Percentiles rank a stretch among this genome's conserved stretches.
Evolutionary conservation across 2,888 invertebrate species (phyloP).

Genomic region (Nemapogon koenigi): DNA sequence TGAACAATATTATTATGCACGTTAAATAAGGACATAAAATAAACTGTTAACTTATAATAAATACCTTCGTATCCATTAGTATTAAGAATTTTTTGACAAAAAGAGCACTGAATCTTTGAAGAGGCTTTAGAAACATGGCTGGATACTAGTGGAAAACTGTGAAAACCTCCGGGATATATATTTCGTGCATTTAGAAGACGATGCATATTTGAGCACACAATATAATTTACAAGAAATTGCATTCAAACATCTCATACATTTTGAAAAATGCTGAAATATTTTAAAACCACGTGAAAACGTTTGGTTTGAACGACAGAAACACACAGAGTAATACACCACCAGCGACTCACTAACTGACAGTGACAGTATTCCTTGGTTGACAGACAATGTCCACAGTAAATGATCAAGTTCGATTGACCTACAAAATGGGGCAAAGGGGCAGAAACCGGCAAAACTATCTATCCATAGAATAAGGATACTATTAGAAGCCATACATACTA

Average conservation of each 20-base stretch:
- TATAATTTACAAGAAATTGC: too few relatives aligned
- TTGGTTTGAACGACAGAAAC: too few relatives aligned
- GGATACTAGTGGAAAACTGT: constrained; percentile 30
- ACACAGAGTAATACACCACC: too few relatives aligned
- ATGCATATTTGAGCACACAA: too few relatives aligned
- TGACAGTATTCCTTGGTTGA: too few relatives aligned
- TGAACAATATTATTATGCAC: background rate
- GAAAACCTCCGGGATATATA: constrained; percentile 44
- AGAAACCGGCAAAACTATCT: too few relatives aligned
- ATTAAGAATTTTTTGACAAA: constrained; percentile 36
- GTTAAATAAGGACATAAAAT: background rate
- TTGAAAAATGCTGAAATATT: background rate
- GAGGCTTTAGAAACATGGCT: constrained; percentile 27
- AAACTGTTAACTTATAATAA: background rate
- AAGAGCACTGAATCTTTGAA: constrained; percentile 37
- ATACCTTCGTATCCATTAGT: constrained; percentile 31
- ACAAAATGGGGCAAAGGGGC: too few relatives aligned
- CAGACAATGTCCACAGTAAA: too few relatives aligned
- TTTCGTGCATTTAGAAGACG: constrained; percentile 45
- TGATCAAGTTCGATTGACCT: too few relatives aligned
- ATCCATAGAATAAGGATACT: too few relatives aligned
- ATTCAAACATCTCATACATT: constrained; percentile 6
- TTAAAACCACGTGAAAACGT: constrained; percentile 48
- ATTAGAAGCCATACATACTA: too few relatives aligned
- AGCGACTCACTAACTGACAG: too few relatives aligned